Percentiles rank a stretch among this genome's conserved stretches.
phyloP scores from a whole-genome alignment of 1,140 invertebrate genomes.

The Liolophura sinensis region DNA sequence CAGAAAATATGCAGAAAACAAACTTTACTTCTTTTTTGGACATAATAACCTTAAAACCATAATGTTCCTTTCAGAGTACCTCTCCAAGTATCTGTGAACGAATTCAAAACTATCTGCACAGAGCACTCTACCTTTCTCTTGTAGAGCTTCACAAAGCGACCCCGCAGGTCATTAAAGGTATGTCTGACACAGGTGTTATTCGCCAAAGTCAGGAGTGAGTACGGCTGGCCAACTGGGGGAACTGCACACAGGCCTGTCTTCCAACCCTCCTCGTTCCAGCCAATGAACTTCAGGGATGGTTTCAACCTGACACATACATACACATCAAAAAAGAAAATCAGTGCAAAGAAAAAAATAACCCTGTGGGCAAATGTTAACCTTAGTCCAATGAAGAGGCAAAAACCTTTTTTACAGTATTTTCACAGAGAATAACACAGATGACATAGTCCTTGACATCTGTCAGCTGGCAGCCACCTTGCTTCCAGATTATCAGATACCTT shows the following conservation, averaged over 20 bases:
- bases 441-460: too few relatives aligned
- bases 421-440: too few relatives aligned
- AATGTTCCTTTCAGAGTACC: neutral
- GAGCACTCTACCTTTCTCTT: conserved; percentile 51
- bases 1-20: neutral
- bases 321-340: too few relatives aligned
- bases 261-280: conserved; percentile 62
- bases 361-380: too few relatives aligned
- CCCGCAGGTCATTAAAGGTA: conserved; percentile 50
- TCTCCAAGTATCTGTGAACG: conserved; percentile 16
- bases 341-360: too few relatives aligned
- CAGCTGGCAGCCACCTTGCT: too few relatives aligned
- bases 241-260: conserved; percentile 61
- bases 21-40: neutral
- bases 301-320: conserved; percentile 46
- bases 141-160: conserved; percentile 58
- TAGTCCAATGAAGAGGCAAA: too few relatives aligned
- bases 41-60: neutral
- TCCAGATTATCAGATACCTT: too few relatives aligned
- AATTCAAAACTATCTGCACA: too few relatives aligned
- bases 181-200: conserved; percentile 60
- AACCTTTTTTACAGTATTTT: too few relatives aligned
- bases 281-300: conserved; percentile 55
- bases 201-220: conserved; percentile 57
- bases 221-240: conserved; percentile 55